Evolutionary conservation across 2,888 invertebrate species (phyloP).

Genomic region (Timema podura): DNA sequence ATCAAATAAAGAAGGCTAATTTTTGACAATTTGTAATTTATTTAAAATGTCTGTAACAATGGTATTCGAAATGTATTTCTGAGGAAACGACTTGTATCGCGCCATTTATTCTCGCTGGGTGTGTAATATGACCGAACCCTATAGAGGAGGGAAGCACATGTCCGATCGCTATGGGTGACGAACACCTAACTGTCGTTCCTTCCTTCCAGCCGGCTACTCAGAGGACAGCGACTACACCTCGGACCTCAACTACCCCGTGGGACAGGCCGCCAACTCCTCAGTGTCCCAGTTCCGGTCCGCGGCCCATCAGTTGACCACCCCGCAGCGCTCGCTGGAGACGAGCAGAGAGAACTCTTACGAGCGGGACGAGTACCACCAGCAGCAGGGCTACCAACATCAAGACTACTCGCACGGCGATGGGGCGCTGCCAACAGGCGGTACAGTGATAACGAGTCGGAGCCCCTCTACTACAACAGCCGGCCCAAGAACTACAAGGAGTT

Average conservation of each 20-base stretch:
- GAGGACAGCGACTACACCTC: conserved; percentile 97
- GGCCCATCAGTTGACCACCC: conserved; percentile 73
- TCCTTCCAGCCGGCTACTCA: conserved; percentile 80
- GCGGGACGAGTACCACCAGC: conserved; percentile 56
- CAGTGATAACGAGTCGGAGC: conserved; percentile 50
- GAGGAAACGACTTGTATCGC: background rate
- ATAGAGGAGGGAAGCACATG: too few species aligned
- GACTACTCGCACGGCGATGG: conserved; percentile 23
- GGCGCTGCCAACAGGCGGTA: conserved; percentile 27
- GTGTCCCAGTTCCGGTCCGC: conserved; percentile 81
- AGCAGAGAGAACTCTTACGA: conserved; percentile 81
- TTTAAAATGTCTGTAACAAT: too few species aligned
- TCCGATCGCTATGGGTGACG: too few species aligned
- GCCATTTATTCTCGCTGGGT: background rate
- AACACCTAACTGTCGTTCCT: too few species aligned
- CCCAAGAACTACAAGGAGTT: conserved; percentile 61
- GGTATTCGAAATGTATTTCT: too few species aligned
- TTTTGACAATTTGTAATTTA: too few species aligned
- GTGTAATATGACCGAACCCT: background rate
- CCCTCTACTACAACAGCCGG: conserved; percentile 84
- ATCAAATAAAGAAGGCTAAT: too few species aligned
- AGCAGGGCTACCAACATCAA: conserved; percentile 22
- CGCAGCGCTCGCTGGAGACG: conserved; percentile 71
- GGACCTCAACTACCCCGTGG: conserved; percentile 90
- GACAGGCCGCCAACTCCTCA: conserved; percentile 86